phyloP scores from a whole-genome alignment of 2,797 vertebrate species.

The Lepus townsendii region DNA sequence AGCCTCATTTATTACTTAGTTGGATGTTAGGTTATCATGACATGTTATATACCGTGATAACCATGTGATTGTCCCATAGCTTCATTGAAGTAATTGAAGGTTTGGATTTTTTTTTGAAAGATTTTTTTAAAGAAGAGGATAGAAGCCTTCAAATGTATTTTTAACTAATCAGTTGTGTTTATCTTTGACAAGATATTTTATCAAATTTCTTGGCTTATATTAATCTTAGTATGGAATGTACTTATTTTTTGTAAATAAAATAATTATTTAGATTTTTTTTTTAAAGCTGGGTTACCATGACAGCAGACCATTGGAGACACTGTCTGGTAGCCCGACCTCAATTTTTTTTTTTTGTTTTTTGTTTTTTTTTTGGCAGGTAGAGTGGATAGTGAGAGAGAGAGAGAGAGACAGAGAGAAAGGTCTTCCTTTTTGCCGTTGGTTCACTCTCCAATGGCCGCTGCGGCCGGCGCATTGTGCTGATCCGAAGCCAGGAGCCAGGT shows the following conservation, averaged over 20 bases:
- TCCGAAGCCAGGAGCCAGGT: too few species aligned
- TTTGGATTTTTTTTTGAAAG: constrained; percentile 68
- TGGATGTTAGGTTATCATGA: constrained; percentile 42
- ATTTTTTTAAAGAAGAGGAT: background rate
- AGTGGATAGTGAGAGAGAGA: too few species aligned
- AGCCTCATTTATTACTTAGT: constrained; percentile 34
- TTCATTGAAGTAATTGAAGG: constrained; percentile 24
- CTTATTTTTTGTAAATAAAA: constrained; percentile 58
- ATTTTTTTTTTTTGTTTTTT: too few species aligned
- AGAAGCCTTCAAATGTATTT: constrained; percentile 59
- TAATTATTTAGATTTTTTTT: background rate
- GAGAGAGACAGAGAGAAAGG: too few species aligned
- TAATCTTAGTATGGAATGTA: constrained; percentile 17
- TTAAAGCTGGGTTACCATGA: too few species aligned
- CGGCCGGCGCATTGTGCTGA: too few species aligned
- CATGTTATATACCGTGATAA: background rate
- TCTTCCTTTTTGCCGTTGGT: too few species aligned
- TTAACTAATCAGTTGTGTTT: constrained; percentile 57
- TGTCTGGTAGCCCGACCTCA: too few species aligned
- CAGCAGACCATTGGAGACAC: too few species aligned
- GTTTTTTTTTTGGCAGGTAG: too few species aligned
- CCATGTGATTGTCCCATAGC: constrained; percentile 54
- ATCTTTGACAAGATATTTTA: constrained; percentile 23
- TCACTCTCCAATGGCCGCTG: too few species aligned
- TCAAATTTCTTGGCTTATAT: constrained; percentile 49